Conservation (phyloP, 1,140 invertebrate species). For the Ladona fulva region DNA sequence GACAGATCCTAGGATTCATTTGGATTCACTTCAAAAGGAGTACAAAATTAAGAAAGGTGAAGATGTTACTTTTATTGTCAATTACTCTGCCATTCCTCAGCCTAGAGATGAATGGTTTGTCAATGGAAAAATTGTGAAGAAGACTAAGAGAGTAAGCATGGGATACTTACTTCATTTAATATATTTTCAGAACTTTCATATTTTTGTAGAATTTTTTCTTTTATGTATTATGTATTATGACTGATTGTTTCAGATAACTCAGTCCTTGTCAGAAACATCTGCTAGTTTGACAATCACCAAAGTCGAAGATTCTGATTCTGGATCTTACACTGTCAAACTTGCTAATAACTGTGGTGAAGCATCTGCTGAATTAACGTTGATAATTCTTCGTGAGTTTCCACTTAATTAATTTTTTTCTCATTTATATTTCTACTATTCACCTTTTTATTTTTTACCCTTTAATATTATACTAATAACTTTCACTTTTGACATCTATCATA, state of each 20-base stretch:
- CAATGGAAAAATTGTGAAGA: slow-evolving; percentile 55
- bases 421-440: no score
- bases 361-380: slow-evolving; percentile 53
- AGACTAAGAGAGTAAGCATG: slow-evolving; percentile 44
- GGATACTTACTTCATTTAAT: no score
- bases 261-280: slow-evolving; percentile 52
- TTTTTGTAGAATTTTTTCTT: not conserved
- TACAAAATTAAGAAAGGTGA: slow-evolving; percentile 58
- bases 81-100: slow-evolving; percentile 57
- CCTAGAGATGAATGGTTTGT: slow-evolving; percentile 66
- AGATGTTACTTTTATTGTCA: slow-evolving; percentile 60
- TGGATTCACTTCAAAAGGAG: slow-evolving; percentile 47
- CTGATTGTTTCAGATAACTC: slow-evolving; percentile 32
- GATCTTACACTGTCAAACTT: slow-evolving; percentile 60
- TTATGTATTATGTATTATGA: slow-evolving; percentile 12
- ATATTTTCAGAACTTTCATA: not conserved
- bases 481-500: slow-evolving; percentile 14
- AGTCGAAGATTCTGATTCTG: slow-evolving; percentile 59
- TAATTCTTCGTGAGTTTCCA: slow-evolving; percentile 55
- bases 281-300: slow-evolving; percentile 65
- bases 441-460: no score
- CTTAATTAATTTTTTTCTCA: no score
- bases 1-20: slow-evolving; percentile 53
- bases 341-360: slow-evolving; percentile 63
- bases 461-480: not conserved